Percentiles rank a stretch among this genome's conserved stretches.
Evolutionary conservation across 2,888 invertebrate species (phyloP).

Genomic region (Antheraea assamensis): DNA sequence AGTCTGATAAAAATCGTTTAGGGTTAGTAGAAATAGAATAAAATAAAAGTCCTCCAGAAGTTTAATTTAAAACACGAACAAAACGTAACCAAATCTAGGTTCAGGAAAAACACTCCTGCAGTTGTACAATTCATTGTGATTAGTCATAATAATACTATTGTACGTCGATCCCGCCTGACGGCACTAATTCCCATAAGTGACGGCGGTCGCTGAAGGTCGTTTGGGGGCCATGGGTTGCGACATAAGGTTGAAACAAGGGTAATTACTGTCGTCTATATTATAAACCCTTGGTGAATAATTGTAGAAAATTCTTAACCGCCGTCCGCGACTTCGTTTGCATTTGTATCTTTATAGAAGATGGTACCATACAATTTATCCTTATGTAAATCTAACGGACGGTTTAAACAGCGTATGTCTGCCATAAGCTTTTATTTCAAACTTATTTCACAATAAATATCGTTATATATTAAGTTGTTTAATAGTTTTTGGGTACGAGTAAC

Average conservation of each 20-base stretch:
- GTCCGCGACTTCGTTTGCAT: too few species aligned
- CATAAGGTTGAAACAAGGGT: conserved; percentile 1
- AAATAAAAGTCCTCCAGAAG: background rate
- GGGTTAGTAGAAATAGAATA: background rate
- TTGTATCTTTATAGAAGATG: too few species aligned
- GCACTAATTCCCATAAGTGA: conserved; percentile 13
- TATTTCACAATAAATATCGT: too few species aligned
- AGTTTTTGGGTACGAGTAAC: too few species aligned
- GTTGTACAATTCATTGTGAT: background rate
- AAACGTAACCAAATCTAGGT: background rate
- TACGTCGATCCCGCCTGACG: background rate
- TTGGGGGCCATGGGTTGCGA: background rate
- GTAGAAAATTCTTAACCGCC: background rate
- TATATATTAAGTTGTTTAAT: too few species aligned
- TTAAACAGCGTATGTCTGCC: too few species aligned
- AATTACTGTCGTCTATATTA: background rate
- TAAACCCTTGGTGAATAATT: background rate
- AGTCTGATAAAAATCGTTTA: background rate
- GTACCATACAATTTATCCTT: too few species aligned
- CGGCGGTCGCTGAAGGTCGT: background rate
- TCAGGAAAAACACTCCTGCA: background rate
- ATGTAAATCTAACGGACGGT: too few species aligned
- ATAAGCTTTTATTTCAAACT: too few species aligned
- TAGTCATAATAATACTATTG: background rate
- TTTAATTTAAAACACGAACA: background rate